Base-by-base conservation (phyloP, 2,888 invertebrate genomes). In the Perizoma affinitatum region DNA sequence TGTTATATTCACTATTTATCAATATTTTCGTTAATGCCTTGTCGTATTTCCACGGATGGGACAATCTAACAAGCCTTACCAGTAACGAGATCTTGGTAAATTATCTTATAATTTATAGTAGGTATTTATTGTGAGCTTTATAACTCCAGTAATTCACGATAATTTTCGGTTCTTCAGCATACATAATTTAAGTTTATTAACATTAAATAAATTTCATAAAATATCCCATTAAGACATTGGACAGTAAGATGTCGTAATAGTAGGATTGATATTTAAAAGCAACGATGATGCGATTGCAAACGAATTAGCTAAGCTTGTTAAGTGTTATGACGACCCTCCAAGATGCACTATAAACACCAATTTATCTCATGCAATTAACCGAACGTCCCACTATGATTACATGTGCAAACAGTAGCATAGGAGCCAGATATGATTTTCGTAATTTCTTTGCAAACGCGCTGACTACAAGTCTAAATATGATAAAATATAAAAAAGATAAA, bases 321-420 rank as follows among this genome's bases (percentile, higher is more conserved):
- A 63, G 41, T 56, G 52, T 63, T 56, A 53, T 63, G 52, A 49
- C 63, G 63, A 63, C 63, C 63, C 63, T 58, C 52, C 63, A 63
- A 58, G 63, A 63, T 63, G 69, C 67, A 65, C 65, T 64, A 64
- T 67, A 67, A 69, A 67, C 65, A 65, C 63, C 63, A 65, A 69
- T 69, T 65, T 66, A 60, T 64, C 69, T 54, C 61, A 56, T 60
- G 63, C 67, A 69, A 69, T 69, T 69, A 69, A 67, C 52, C 42
- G 50, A 61, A 50, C 59, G 61, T 63, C 64, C 64, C 49, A 68
- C 68, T 78, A 78, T 78, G 72, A 72, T 66, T 68, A 64, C 60
- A 68, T 70, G 67, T 68, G 75, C 67, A 69, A 74, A 74, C 69
- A 69, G 43, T 54, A 43, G 5, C 8, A 36, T 4, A 54, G 36